Evolutionary conservation across 2,113 vertebrate genomes (phyloP).

Genomic region (Lasiurus borealis): DNA sequence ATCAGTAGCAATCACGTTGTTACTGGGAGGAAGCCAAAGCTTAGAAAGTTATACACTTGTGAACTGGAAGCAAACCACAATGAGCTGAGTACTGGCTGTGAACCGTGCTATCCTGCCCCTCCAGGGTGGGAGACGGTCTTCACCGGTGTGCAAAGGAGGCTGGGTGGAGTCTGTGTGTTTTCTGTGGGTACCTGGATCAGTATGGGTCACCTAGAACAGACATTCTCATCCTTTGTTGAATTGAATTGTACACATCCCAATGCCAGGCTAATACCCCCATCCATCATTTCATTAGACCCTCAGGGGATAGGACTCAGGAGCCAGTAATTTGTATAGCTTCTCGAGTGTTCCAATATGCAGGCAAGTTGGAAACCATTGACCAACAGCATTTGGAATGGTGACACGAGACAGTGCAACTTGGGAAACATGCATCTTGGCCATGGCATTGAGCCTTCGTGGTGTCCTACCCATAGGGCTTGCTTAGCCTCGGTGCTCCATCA

Average conservation of each 20-base stretch:
- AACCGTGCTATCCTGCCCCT: too few relatives aligned
- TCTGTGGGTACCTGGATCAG: not conserved
- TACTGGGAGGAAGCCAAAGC: not conserved
- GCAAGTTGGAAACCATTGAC: not conserved
- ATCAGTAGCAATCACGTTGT: not conserved
- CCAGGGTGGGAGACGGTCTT: fast-evolving
- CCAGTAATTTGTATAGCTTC: not conserved
- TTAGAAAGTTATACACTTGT: not conserved
- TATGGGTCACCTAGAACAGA: too few relatives aligned
- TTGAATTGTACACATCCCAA: not conserved
- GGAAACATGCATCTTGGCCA: not conserved
- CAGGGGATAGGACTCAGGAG: not conserved
- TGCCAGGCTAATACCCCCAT: not conserved
- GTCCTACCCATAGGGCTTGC: not conserved
- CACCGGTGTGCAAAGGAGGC: not conserved
- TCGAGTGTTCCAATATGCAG: not conserved
- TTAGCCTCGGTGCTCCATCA: not conserved
- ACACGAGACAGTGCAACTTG: not conserved
- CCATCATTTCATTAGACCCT: not conserved
- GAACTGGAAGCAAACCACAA: not conserved
- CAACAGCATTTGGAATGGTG: not conserved
- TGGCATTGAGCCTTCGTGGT: not conserved
- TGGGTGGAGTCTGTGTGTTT: fast-evolving
- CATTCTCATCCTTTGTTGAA: not conserved
- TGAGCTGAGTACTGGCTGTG: not conserved